Conservation (phyloP, 2,113 vertebrate species). For the Neomonachus schauinslandi region DNA sequence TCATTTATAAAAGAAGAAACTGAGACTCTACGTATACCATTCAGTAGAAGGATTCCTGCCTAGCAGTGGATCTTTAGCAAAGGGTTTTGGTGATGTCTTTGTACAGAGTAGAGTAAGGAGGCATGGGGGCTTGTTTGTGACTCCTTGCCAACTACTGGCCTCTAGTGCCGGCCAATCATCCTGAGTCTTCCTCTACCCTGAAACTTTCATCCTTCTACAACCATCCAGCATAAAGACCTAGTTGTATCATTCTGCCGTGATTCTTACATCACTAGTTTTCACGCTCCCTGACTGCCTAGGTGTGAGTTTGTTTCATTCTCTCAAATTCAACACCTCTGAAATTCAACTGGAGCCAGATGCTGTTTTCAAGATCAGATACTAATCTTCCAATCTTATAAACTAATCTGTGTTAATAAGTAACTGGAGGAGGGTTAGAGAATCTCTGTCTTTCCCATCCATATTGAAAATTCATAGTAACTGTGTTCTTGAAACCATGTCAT, state of each 20-base stretch:
- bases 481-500: background rate
- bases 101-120: background rate
- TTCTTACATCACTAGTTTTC: background rate
- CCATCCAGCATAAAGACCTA: accelerated
- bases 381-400: background rate
- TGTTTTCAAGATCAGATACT: background rate
- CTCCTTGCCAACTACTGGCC: no score
- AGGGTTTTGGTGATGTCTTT: background rate
- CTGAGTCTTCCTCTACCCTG: background rate
- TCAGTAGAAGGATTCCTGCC: background rate
- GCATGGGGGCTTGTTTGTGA: background rate
- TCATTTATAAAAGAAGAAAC: background rate
- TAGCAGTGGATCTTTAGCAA: no score
- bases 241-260: background rate
- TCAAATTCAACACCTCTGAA: background rate
- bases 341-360: background rate
- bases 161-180: background rate
- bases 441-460: background rate
- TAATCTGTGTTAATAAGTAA: background rate
- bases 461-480: background rate
- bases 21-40: background rate
- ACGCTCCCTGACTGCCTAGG: background rate
- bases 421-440: background rate
- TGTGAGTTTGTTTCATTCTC: background rate
- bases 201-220: background rate